Evolutionary conservation across 2,888 invertebrate species (phyloP).

Genomic region (Aspidiotus destructor): DNA sequence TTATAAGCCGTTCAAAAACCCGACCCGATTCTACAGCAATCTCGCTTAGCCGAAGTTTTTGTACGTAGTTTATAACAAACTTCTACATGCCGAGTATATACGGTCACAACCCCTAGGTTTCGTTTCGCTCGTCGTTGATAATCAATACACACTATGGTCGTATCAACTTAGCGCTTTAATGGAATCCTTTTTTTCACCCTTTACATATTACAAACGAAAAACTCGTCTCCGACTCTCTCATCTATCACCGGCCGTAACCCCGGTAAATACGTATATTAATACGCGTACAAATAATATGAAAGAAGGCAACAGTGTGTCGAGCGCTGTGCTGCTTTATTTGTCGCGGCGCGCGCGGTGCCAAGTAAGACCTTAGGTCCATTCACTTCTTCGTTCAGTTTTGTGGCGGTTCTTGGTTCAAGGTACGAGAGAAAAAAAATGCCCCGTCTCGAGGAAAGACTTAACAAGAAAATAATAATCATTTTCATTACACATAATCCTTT

Average conservation of each 20-base stretch:
- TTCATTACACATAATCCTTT: too few relatives aligned
- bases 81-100: conserved; percentile 6
- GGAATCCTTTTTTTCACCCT: conserved; percentile 31
- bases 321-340: conserved; percentile 17
- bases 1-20: conserved; percentile 24
- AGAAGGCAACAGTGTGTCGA: conserved; percentile 27
- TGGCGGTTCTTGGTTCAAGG: too few relatives aligned
- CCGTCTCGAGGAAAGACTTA: too few relatives aligned
- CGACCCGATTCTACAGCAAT: conserved; percentile 27
- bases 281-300: background rate
- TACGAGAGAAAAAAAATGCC: too few relatives aligned
- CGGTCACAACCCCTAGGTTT: conserved; percentile 32
- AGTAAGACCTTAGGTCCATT: too few relatives aligned
- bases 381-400: too few relatives aligned
- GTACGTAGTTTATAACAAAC: too few relatives aligned
- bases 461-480: too few relatives aligned
- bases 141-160: conserved; percentile 24
- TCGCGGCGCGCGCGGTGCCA: background rate
- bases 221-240: conserved; percentile 27
- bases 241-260: conserved; percentile 18
- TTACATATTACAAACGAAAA: conserved; percentile 31
- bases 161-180: conserved; percentile 30
- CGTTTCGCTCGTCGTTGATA: conserved; percentile 32
- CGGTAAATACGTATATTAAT: conserved; percentile 27
- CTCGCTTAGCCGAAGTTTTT: background rate